Conservation (phyloP, 2,888 invertebrate species). For the Drosophila meridiana region DNA sequence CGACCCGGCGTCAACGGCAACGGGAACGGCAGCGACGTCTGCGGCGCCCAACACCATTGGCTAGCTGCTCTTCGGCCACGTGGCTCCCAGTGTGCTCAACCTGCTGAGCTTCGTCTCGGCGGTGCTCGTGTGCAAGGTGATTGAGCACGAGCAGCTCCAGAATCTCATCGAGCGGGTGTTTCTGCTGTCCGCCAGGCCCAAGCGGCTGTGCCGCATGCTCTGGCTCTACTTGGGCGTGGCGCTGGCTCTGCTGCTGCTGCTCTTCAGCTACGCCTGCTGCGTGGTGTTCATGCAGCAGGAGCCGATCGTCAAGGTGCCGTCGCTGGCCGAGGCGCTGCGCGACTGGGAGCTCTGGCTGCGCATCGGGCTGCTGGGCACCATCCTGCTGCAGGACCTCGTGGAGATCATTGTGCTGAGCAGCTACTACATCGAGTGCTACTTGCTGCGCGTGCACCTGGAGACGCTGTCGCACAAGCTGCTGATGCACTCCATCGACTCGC, state of each 20-base stretch:
- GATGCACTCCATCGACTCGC: slow-evolving; percentile 89
- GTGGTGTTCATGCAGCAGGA: slow-evolving; percentile 76
- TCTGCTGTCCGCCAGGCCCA: slow-evolving; percentile 89
- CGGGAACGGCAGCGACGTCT: slow-evolving; percentile 52
- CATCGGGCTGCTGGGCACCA: slow-evolving; percentile 88
- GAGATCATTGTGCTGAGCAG: slow-evolving; percentile 93
- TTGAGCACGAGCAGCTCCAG: slow-evolving; percentile 93
- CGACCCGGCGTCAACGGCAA: slow-evolving; percentile 45
- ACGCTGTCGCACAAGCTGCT: slow-evolving; percentile 90
- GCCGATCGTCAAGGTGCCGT: slow-evolving; percentile 71
- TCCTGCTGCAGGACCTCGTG: slow-evolving; percentile 92
- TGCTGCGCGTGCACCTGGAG: slow-evolving; percentile 90
- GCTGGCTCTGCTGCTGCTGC: slow-evolving; percentile 89
- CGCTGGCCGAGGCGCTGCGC: slow-evolving; percentile 65
- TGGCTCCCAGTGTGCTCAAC: slow-evolving; percentile 90
- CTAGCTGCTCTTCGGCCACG: slow-evolving; percentile 89
- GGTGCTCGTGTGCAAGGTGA: slow-evolving; percentile 90
- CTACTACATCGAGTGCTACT: slow-evolving; percentile 92
- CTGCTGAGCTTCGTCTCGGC: slow-evolving; percentile 90
- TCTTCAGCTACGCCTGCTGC: slow-evolving; percentile 87
- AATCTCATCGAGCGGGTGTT: slow-evolving; percentile 94
- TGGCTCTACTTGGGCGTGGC: slow-evolving; percentile 91
- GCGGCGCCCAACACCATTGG: slow-evolving; percentile 87
- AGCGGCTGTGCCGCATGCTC: slow-evolving; percentile 88
- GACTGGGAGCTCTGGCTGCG: slow-evolving; percentile 67